Evolutionary conservation across 2,888 invertebrate species (phyloP), one percentile per base, ranked within the genome.

Genomic region (Hydropsyche betteni): DNA sequence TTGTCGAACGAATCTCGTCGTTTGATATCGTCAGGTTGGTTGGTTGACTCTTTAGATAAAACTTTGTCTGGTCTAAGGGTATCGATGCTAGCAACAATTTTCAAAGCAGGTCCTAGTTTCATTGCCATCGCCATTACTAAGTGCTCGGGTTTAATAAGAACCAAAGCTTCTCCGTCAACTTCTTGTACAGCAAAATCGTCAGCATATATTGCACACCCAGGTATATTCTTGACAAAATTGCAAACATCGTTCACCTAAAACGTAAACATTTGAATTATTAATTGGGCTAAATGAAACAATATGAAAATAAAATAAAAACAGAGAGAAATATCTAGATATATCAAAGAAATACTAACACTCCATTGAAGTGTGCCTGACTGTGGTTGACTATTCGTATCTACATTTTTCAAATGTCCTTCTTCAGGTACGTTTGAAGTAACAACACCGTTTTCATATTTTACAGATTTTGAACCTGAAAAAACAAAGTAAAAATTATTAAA

Each of bases 121-220:
- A 98, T 98, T 76, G 93, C 93, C 89, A 98, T 95, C 6, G 97
- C 95, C 80, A 94, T 93, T 86, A 98, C 97, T 44, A 98, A 88
- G 85, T 98, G 98, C 82, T 97, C 97, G 80, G 96, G 96, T 82
- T 96, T 94, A 72, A 98, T 90, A 74, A 98, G 87, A 86, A 98
- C 90, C 77, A 98, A 86, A 0, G 98, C 98, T 83, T 97, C 97
- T 0, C 98, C 98, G 82, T 98, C 98, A 81, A 98, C 97, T 85
- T 98, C 98, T 85, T 98, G 97, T 82, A 94, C 91, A 10, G 93
- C 91, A 86, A 98, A 98, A 83, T 97, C 97, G 82, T 97, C 97
- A 0, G 97, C 97, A 83, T 97, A 97, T 80, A 94, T 93, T 7
- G 93, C 91, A 83, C 97, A 97, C 0, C 97, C 98, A 0, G 95